phyloP scores from a whole-genome alignment of 2,113 vertebrate genomes.

The Agelaius phoeniceus region DNA sequence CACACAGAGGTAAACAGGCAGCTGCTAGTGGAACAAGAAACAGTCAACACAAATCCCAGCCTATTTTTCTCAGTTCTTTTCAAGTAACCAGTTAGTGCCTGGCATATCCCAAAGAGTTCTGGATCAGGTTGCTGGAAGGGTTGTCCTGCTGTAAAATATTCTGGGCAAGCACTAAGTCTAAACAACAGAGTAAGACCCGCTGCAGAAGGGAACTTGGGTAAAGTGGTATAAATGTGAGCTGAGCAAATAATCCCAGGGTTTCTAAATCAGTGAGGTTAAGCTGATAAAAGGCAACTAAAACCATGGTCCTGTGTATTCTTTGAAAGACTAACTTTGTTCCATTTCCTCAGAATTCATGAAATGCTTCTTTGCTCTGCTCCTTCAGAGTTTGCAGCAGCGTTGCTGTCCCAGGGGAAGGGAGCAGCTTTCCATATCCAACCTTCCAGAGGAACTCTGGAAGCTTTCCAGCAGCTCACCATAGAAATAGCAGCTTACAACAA shows the following conservation, averaged over 20 bases:
- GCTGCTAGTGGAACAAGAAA: not conserved
- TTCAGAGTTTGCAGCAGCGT: constrained; percentile 78
- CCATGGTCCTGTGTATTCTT: not conserved
- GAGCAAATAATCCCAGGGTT: not conserved
- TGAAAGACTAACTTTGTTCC: not conserved
- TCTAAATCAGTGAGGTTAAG: not conserved
- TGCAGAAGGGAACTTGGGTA: not conserved
- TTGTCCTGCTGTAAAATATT: not conserved
- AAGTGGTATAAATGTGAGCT: not conserved
- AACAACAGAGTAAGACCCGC: not conserved
- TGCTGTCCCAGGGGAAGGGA: constrained; percentile 87
- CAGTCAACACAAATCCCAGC: not conserved
- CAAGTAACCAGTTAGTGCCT: not conserved
- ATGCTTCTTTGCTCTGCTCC: not conserved
- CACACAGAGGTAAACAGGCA: not conserved
- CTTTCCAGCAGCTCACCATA: constrained; percentile 80
- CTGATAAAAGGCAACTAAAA: not conserved
- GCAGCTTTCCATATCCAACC: constrained; percentile 80
- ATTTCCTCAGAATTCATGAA: not conserved
- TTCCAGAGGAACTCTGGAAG: constrained; percentile 75
- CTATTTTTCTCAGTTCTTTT: not conserved
- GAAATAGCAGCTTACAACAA: constrained; percentile 84
- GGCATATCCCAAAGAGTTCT: not conserved
- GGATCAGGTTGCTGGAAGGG: not conserved
- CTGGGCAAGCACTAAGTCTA: not conserved